Evolutionary conservation across 2,797 vertebrate genomes (phyloP), one percentile per base, ranked within the genome.

Genomic region (Lagodon rhomboides): DNA sequence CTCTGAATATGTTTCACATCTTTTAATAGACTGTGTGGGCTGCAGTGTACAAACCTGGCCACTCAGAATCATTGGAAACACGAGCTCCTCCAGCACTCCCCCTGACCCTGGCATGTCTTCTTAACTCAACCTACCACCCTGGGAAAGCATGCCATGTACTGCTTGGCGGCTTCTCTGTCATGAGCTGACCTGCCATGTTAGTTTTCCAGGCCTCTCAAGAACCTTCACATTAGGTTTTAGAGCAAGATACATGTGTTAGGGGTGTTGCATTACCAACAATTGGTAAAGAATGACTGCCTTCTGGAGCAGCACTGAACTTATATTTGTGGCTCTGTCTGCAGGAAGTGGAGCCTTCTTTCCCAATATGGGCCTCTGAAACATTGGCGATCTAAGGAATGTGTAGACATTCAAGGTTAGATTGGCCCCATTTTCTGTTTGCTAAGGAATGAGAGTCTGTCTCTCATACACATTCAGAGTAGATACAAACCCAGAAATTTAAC

Each of bases 21-120:
- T 94, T 95, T 94, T 94, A 95, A 94, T 94, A 91, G 94, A 89
- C 73, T 58, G 64, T 81, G 86, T 89, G 54, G 88, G 83, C 83
- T 62, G 67, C 77, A 83, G 67, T 79, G 73, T 81, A 75, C 82
- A 85, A 85, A 92, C 89, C 84, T 90, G 90, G 85, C 84, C 72
- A 82, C 84, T 91, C 65, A 70, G 73, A 92, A 86, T 79, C 83
- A 87, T 75, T 83, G 85, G 92, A 92, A 94, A 94, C 84, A 90
- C 23, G 78, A 90, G 69, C 87, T 84, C 86, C 73, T 30, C 34
- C 77, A 77, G 59, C 83, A 81, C 83, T 85, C 81, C 83, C 83
- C 79, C 77, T 85, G 77, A 86, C 75, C 66, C 55, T 83, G 66
- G 51, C 17, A 10, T 74, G 58, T 73, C 67, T 80, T 86, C 25